phyloP scores from a whole-genome alignment of 2,888 invertebrate genomes.

The Xiphydria camelus region DNA sequence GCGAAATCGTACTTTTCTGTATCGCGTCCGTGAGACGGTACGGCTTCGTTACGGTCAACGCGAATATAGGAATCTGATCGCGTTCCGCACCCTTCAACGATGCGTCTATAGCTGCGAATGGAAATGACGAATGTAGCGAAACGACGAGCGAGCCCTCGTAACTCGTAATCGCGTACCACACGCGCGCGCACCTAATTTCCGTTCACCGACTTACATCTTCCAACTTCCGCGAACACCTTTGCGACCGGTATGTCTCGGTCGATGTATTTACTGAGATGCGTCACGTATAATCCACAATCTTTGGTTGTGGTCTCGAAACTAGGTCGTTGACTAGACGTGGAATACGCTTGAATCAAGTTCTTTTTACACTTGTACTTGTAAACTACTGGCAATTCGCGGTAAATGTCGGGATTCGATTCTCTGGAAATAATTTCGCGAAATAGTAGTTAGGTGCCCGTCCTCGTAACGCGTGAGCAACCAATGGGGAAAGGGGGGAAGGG shows the following conservation, averaged over 20 bases:
- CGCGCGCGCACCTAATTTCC: too few species aligned
- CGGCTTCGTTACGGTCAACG: slow-evolving; percentile 42
- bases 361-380: slow-evolving; percentile 41
- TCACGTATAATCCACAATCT: slow-evolving; percentile 45
- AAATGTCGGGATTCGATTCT: slow-evolving; percentile 46
- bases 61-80: slow-evolving; percentile 49
- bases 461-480: neutral
- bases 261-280: slow-evolving; percentile 46
- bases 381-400: slow-evolving; percentile 41
- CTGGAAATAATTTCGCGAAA: slow-evolving; percentile 23
- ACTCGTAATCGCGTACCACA: too few species aligned
- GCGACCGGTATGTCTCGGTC: slow-evolving; percentile 40
- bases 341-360: slow-evolving; percentile 50
- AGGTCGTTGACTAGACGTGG: slow-evolving; percentile 48
- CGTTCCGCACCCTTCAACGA: slow-evolving; percentile 42
- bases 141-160: too few species aligned
- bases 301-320: slow-evolving; percentile 43
- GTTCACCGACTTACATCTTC: slow-evolving; percentile 47
- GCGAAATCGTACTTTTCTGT: too few species aligned
- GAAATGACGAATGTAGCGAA: slow-evolving; percentile 1
- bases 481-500: too few species aligned
- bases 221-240: slow-evolving; percentile 46
- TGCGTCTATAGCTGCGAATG: slow-evolving; percentile 41
- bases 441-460: neutral
- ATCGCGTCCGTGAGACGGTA: slow-evolving; percentile 42